A percentile compares a stretch with the other conserved stretches of the same genome.
phyloP scores from a whole-genome alignment of 2,888 invertebrate genomes.

The Ormyrus labotus region DNA sequence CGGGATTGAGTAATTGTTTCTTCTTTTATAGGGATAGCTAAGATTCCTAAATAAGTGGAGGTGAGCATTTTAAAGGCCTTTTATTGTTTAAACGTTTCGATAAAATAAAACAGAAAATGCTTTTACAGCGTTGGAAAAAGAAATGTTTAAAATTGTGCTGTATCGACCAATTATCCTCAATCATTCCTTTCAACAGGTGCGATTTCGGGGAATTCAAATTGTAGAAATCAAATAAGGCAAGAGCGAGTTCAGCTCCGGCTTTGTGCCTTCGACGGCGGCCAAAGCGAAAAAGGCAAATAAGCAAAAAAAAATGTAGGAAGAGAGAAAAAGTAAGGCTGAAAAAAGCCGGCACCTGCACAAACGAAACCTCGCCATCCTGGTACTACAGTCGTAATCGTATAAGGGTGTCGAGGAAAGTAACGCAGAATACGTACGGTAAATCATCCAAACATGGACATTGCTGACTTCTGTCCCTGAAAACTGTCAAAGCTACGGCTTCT shows the following conservation, averaged over 20 bases:
- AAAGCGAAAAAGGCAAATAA: neutral
- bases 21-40: no score
- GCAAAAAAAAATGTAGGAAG: neutral
- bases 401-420: neutral
- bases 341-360: neutral
- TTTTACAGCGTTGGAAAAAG: no score
- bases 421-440: neutral
- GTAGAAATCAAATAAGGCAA: neutral
- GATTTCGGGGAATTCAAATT: neutral
- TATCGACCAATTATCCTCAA: neutral
- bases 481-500: slow-evolving; percentile 17
- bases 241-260: neutral
- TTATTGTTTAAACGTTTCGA: no score
- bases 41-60: no score
- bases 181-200: neutral
- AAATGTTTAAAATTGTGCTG: no score
- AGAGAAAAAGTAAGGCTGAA: neutral
- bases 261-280: neutral
- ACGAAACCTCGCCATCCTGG: neutral
- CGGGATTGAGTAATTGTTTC: no score
- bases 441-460: slow-evolving; percentile 14
- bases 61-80: no score
- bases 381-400: neutral
- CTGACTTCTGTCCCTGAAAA: neutral
- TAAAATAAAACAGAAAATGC: no score